A percentile compares a stretch with the other conserved stretches of the same genome.
Evolutionary conservation across 1,140 invertebrate genomes (phyloP).

Genomic region (Drosophila insularis): DNA sequence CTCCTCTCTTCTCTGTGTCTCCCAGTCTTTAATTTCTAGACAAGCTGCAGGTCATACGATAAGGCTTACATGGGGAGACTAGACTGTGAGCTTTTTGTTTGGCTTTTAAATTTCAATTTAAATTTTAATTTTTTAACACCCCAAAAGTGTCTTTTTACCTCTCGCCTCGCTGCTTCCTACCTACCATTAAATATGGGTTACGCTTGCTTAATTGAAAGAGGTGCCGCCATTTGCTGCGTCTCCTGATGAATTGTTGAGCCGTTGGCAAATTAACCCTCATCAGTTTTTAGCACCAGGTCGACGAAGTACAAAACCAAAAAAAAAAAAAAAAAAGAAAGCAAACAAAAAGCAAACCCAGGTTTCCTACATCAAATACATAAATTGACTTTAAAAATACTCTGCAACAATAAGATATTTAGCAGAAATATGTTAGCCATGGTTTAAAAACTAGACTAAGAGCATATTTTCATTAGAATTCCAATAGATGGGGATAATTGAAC

Average conservation of each 20-base stretch:
- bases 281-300: conserved; percentile 37
- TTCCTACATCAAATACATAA: background rate
- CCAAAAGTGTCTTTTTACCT: conserved; percentile 21
- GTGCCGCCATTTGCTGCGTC: conserved; percentile 14
- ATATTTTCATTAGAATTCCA: too few species aligned
- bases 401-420: background rate
- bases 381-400: conserved; percentile 4
- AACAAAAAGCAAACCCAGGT: background rate
- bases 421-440: background rate
- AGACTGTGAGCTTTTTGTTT: conserved; percentile 47
- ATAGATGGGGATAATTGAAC: too few species aligned
- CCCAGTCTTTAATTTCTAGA: conserved; percentile 46
- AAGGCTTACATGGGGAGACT: conserved; percentile 36
- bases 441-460: background rate
- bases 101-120: conserved; percentile 80
- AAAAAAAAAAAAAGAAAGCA: background rate
- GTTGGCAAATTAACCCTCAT: conserved; percentile 68
- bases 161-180: background rate
- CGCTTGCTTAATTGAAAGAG: conserved; percentile 61
- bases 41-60: conserved; percentile 58
- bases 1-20: background rate
- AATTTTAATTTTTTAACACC: conserved; percentile 74
- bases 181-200: conserved; percentile 39
- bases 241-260: conserved; percentile 55
- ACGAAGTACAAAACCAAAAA: background rate